These are phyloP conservation scores for Oncorhynchus nerka DNA, from an alignment of 2,113 vertebrate genomes.

Conservation along the genomic window DNA sequence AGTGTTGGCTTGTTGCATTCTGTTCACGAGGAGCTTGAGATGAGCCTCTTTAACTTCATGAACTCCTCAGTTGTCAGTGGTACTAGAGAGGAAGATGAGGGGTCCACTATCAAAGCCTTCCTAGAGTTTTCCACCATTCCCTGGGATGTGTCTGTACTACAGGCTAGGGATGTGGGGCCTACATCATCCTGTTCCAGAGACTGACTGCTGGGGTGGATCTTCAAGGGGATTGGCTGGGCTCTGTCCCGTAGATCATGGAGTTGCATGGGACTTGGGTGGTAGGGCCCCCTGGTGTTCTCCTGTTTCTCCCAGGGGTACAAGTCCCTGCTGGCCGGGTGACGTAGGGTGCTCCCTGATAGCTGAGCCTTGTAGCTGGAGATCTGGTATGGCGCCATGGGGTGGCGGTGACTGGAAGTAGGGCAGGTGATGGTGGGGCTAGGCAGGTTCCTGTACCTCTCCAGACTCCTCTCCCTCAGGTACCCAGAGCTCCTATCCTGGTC, in stretches of 20 bases:
- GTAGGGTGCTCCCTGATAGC: slow-evolving; percentile 1
- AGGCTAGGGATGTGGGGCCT: neutral
- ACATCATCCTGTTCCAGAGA: slow-evolving; percentile 19
- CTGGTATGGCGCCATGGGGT: neutral
- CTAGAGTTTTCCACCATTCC: neutral
- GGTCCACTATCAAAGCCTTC: neutral
- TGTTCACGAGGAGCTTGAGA: neutral
- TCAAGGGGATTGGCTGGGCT: neutral
- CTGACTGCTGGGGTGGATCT: slow-evolving; percentile 2
- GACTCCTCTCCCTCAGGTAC: neutral
- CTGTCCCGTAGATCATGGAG: slow-evolving; percentile 23
- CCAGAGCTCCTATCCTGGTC: slow-evolving; percentile 1
- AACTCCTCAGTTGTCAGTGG: slow-evolving; percentile 1
- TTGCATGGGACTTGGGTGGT: slow-evolving; percentile 10
- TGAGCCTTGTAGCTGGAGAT: slow-evolving; percentile 19
- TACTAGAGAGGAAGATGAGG: neutral
- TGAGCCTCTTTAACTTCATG: neutral
- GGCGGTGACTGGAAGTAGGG: neutral
- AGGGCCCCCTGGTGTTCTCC: neutral
- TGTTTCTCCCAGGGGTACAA: slow-evolving; percentile 1
- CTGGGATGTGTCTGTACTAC: neutral
- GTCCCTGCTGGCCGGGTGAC: slow-evolving; percentile 4
- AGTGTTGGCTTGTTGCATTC: neutral
- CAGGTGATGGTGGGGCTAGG: neutral
- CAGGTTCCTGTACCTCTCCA: neutral